Base-by-base conservation (phyloP, 2,888 invertebrate species). In the Mythimna impura region DNA sequence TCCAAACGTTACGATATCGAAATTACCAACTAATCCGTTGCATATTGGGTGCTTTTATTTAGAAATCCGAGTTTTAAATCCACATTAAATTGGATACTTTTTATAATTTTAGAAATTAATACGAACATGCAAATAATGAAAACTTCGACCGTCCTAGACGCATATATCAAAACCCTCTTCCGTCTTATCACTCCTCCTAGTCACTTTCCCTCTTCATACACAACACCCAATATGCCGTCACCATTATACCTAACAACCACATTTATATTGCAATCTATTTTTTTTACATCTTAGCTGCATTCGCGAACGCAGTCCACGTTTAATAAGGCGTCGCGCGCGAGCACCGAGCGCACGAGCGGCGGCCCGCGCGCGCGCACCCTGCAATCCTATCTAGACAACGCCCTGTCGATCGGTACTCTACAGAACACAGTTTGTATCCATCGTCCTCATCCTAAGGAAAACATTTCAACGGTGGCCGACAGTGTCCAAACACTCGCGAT, bases 341-440 rank as follows among this genome's bases (percentile, higher is more conserved):
- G 84, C 78, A 86, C 88, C 89, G 84, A 22, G 85, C 75, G 81
- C 79, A 71, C 57, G 63, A 76, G 64, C 78, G 9, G 34, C 68
- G 58, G 14, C 70, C 71, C 81, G 72, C 72, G 67, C 70, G 73
- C 83, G 78, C 85, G 66, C 30, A 30, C 82, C 81, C 87, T 88
- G 92, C 94, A 91, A 91, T 91, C 93, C 94, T 95, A 94, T 93
- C 94, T 94, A 95, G 88, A 91, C 92, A 92, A 90, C 93, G 92
- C 93, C 94, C 94, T 93, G 93, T 94, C 94, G 89, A 92, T 93
- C 94, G 92, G 93, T 94, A 95, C 94, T 88, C 95, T 95, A 95
- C 94, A 93, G 95, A 95, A 95, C 95, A 95, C 96, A 95, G 92
- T 94, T 93, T 93, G 95, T 95, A 96, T 95, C 95, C 95, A 91